phyloP scores from a whole-genome alignment of 2,888 invertebrate species.

The Morpho deidamia region DNA sequence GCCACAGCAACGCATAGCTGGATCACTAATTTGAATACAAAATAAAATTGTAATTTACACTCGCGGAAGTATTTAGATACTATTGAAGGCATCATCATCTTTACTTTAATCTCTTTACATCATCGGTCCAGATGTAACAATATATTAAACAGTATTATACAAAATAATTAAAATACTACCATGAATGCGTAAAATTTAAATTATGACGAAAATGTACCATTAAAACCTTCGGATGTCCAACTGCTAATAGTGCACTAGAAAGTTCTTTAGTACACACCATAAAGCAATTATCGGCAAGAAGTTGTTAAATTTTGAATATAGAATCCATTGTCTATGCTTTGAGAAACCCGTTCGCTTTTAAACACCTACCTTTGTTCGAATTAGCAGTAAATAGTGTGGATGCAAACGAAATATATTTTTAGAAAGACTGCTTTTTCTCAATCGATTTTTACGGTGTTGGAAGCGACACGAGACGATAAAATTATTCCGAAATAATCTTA shows the following conservation, averaged over 20 bases:
- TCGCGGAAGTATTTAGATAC: too few relatives aligned
- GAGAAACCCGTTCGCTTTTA: constrained; percentile 21
- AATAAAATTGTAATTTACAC: too few relatives aligned
- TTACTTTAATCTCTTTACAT: too few relatives aligned
- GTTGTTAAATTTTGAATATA: constrained; percentile 43
- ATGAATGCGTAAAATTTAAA: neutral
- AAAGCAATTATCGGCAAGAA: constrained; percentile 53
- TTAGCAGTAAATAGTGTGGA: constrained; percentile 10
- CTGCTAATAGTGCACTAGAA: constrained; percentile 43
- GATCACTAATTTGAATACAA: too few relatives aligned
- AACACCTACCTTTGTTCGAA: constrained; percentile 19
- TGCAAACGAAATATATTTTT: constrained; percentile 10
- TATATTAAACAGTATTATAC: too few relatives aligned
- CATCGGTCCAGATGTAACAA: too few relatives aligned
- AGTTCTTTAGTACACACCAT: constrained; percentile 33
- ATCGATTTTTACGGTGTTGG: constrained; percentile 1
- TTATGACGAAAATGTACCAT: neutral
- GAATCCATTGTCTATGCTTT: constrained; percentile 38
- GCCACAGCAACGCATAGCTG: too few relatives aligned
- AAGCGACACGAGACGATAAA: neutral
- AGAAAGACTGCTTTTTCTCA: constrained; percentile 10
- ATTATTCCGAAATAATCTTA: neutral
- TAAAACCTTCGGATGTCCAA: constrained; percentile 14
- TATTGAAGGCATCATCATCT: too few relatives aligned
- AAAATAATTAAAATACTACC: neutral